Conservation (phyloP, 2,113 vertebrate genomes). For the Pelecanus crispus region DNA sequence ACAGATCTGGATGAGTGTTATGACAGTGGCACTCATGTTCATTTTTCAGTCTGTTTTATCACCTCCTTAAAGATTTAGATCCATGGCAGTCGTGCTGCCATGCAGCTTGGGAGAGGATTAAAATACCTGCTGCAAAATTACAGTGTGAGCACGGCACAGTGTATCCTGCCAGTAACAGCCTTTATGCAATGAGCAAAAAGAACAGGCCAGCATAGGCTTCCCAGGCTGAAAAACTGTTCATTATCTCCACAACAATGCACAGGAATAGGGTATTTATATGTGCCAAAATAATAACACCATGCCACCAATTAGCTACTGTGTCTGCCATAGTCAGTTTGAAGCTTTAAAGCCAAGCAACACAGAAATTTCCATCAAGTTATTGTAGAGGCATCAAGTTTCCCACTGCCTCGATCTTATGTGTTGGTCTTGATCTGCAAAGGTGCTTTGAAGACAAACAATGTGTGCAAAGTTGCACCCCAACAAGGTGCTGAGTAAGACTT, state of each 20-base stretch:
- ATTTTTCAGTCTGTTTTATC: constrained; percentile 12
- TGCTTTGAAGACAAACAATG: not conserved
- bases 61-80: not conserved
- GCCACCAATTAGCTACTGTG: not conserved
- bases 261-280: not conserved
- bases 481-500: not conserved
- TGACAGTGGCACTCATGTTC: not conserved
- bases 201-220: not conserved
- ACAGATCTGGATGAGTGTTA: not conserved
- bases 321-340: not conserved
- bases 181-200: not conserved
- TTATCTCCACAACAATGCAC: not conserved
- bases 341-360: not conserved
- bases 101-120: not conserved
- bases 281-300: not conserved
- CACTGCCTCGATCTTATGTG: not conserved
- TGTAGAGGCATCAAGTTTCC: not conserved
- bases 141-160: not conserved
- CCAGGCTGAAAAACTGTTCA: not conserved
- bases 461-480: not conserved
- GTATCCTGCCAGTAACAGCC: not conserved
- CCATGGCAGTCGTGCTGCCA: not conserved
- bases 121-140: not conserved
- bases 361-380: not conserved
- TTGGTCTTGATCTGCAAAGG: not conserved